Evolutionary conservation across 2,888 invertebrate species (phyloP).

Genomic region (Andricus quercusramuli): DNA sequence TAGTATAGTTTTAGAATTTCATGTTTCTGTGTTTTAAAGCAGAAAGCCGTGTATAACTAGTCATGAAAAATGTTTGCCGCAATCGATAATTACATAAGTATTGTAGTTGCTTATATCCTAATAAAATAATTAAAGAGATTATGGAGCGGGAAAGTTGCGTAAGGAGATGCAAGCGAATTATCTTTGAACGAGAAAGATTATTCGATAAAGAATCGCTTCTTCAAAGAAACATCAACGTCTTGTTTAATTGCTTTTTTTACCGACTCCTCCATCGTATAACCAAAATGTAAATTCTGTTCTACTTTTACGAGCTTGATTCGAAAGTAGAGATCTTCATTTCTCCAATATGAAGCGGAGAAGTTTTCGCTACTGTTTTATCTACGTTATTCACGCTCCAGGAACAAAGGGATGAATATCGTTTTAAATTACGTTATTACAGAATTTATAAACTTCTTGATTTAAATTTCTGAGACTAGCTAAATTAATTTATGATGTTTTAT

Average conservation of each 20-base stretch:
- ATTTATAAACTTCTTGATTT: not conserved
- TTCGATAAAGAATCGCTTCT: not conserved
- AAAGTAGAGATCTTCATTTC: slow-evolving; percentile 6
- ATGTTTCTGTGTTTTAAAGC: not conserved
- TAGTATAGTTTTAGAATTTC: not conserved
- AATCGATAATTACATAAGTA: not conserved
- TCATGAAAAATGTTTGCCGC: not conserved
- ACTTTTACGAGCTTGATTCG: slow-evolving; percentile 2
- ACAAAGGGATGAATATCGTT: not conserved
- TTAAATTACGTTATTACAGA: not conserved
- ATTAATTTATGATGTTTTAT: too few relatives aligned
- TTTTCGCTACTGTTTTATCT: slow-evolving; percentile 6
- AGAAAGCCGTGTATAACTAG: not conserved
- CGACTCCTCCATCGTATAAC: slow-evolving; percentile 6
- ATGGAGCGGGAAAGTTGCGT: not conserved
- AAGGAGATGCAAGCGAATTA: not conserved
- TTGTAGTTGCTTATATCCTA: not conserved
- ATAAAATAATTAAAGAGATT: not conserved
- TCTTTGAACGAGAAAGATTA: not conserved
- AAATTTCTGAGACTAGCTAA: not conserved
- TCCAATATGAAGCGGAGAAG: not conserved
- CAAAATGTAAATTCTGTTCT: slow-evolving; percentile 31
- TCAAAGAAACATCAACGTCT: not conserved
- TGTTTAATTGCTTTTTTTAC: slow-evolving; percentile 24
- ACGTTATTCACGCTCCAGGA: not conserved